Evolutionary conservation across 2,113 vertebrate genomes (phyloP), one percentile per base, ranked within the genome.

Genomic region (Lophotis ruficrista): DNA sequence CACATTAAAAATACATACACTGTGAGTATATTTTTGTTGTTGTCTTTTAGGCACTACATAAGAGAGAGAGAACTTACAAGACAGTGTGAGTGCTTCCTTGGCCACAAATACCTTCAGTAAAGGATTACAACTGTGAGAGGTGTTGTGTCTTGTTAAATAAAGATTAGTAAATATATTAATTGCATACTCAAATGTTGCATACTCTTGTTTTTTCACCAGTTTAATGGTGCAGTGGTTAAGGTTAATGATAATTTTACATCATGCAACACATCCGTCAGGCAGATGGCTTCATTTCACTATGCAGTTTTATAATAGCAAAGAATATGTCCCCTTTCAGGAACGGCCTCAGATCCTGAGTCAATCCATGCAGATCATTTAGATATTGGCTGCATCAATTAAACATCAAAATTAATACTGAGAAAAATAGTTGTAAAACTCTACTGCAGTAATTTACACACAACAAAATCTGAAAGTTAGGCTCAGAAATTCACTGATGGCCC

Each of bases 201-300:
- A 50, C 27, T 68, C 47, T 81, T 79, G n/a, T 11, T 64, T 78
- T 89, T 80, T 90, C 31, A 95, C 61, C 61, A 87, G 38, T 68
- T 73, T 89, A 92, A 92, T 87, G 51, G 27, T 93, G 77, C 57
- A 85, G 17, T 83, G 65, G 56, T 83, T 90, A 89, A 91, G 37
- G 47, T 89, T 96, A 86, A 92, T 69, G 71, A 89, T n/a, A 78
- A 81, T 82, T 93, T 83, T 92, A 73, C 22, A 75, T 90, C 15
- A 22, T 47, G 64, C 30, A 95, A 51, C 73, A 68, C 48, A 93
- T 56, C 50, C 33, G 1, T 38, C 61, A 81, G 4, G 10, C 71
- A 95, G 87, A 83, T 58, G 56, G 37, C 77, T 95, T 94, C 23
- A 48, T 87, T 97, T 93, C 84, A 75, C 14, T 83, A 6, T 14